Evolutionary conservation across 1,140 invertebrate genomes (phyloP), one percentile per base, ranked within the genome.

Genomic region (Polypedilum vanderplanki): DNA sequence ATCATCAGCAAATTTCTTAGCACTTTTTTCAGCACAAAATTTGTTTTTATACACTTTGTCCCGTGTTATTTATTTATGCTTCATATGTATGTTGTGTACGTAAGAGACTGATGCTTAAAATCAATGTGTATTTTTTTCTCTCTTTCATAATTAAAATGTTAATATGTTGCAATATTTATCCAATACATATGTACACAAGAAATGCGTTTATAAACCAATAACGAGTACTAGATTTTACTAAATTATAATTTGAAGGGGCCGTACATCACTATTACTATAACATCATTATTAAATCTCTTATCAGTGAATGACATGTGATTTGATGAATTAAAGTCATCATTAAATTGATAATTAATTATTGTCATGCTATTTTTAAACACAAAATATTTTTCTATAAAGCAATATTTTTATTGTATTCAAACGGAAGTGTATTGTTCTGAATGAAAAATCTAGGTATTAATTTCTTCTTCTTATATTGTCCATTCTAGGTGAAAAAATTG

Each of bases 1-100:
- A 57, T 57, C 46, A 57, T 57, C 46, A 57, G 46, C 46, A 57
- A 57, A 57, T 57, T 57, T n/a, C 12, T n/a, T 57, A n/a, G 46
- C n/a, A n/a, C 46, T 3, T 5, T 33, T 33, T 33, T 3, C 24
- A 33, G 24, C 24, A 33, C 5, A 33, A 33, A 33, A 33, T 3
- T 3, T 33, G 24, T 33, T 33, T 33, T 33, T 33, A 33, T 3
- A 33, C 24, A 33, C 5, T 33, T 33, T 33, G 24, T 33, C 24
- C 24, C 24, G 5, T 5, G n/a, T 33, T 33, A 33, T 33, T 33
- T 33, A 33, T 5, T 33, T 33, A 33, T 33, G 24, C 24, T 33
- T 33, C 24, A 33, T 5, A 5, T 33, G 24, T 33, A 33, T 33
- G 24, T 33, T 33, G 24, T 33, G 24, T 33, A 5, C 24, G 24